Evolutionary conservation across 2,888 invertebrate genomes (phyloP).

Genomic region (Ptycholaimellus sp.): DNA sequence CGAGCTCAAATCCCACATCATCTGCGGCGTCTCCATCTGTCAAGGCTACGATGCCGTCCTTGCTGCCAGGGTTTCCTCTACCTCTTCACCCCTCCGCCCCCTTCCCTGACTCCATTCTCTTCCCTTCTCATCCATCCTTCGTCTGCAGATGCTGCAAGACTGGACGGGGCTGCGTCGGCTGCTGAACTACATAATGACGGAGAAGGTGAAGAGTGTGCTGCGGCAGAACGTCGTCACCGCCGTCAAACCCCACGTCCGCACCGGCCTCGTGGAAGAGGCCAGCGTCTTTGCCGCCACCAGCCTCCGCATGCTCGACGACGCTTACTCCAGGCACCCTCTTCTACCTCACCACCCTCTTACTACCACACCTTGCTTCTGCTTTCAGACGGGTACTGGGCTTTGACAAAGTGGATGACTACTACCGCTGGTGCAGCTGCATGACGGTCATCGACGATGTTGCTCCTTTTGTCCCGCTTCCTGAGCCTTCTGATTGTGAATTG

Average conservation of each 20-base stretch:
- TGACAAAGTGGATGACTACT: conserved; percentile 48
- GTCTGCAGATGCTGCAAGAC: conserved; percentile 50
- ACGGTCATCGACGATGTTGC: too few relatives aligned
- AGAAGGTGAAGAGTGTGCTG: conserved; percentile 61
- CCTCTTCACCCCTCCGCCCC: conserved; percentile 22
- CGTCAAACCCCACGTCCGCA: conserved; percentile 3
- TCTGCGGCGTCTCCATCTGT: conserved; percentile 69
- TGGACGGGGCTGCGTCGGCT: conserved; percentile 70
- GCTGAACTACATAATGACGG: conserved; percentile 70
- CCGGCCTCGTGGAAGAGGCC: conserved; percentile 34
- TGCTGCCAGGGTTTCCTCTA: not conserved
- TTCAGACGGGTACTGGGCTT: conserved; percentile 50
- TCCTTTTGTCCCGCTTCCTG: too few relatives aligned
- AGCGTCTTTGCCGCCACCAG: conserved; percentile 61
- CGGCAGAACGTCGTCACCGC: conserved; percentile 46
- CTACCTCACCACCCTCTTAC: not conserved
- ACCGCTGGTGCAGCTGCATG: too few relatives aligned
- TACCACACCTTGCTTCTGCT: too few relatives aligned
- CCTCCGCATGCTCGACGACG: conserved; percentile 58
- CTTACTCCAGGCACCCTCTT: conserved; percentile 40
- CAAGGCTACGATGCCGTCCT: conserved; percentile 48
- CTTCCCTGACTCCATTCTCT: too few relatives aligned
- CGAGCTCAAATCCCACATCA: conserved; percentile 34
- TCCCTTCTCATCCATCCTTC: too few relatives aligned
- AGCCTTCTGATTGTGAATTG: not conserved